Evolutionary conservation across 2,888 invertebrate genomes (phyloP).

Genomic region (Caenorhabditis sp.): DNA sequence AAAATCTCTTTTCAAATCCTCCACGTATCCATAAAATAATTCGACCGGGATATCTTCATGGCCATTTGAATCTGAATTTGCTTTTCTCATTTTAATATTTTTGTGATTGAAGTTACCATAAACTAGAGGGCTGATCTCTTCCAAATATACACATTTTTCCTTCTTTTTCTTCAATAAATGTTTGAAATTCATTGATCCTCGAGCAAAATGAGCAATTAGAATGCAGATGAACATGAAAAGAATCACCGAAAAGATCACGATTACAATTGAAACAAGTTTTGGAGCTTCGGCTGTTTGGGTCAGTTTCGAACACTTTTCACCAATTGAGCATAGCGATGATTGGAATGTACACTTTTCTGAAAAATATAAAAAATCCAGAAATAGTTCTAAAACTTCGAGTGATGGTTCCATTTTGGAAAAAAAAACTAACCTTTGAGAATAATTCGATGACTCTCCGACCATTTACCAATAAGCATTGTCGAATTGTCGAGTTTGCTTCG

Average conservation of each 20-base stretch:
- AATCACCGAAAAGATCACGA: constrained; percentile 46
- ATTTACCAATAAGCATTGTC: constrained; percentile 42
- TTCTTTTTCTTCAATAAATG: constrained; percentile 52
- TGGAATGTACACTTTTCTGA: constrained; percentile 59
- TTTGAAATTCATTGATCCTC: constrained; percentile 56
- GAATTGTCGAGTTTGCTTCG: constrained; percentile 42
- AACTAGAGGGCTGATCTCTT: constrained; percentile 62
- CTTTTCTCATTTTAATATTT: too few relatives aligned
- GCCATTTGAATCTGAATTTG: constrained; percentile 48
- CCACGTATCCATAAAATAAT: constrained; percentile 65
- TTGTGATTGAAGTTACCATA: too few relatives aligned
- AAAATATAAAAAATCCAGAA: too few relatives aligned
- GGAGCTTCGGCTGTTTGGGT: constrained; percentile 19
- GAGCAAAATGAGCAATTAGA: constrained; percentile 47
- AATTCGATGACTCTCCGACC: constrained; percentile 41
- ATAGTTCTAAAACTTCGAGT: not conserved
- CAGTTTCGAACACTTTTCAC: constrained; percentile 49
- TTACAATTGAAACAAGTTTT: constrained; percentile 34
- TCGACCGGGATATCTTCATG: constrained; percentile 61
- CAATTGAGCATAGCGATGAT: constrained; percentile 63
- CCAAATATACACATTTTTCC: constrained; percentile 57
- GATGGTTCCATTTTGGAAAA: not conserved
- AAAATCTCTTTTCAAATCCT: constrained; percentile 59
- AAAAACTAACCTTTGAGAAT: constrained; percentile 30
- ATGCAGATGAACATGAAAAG: constrained; percentile 52